Evolutionary conservation across 2,113 vertebrate species (phyloP), one percentile per base, ranked within the genome.

Genomic region (Rhinolophus sinicus): DNA sequence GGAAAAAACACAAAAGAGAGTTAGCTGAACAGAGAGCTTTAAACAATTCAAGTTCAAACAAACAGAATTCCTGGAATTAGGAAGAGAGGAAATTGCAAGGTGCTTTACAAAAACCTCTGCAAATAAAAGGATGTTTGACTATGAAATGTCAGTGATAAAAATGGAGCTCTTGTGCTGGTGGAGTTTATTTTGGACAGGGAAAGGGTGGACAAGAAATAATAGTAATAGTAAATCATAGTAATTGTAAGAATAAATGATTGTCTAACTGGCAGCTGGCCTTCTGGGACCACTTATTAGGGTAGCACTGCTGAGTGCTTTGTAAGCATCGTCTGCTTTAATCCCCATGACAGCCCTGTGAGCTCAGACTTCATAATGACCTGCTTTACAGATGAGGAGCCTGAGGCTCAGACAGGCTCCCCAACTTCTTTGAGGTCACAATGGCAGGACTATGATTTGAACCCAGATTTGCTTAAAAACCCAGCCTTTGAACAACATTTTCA

Each of bases 1-100:
- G 50, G 62, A 35, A 81, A 93, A 92, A 73, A 84, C 24, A 85
- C 47, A 72, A 90, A 67, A 52, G 18, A 89, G 8, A 50, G 76
- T 88, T 44, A 86, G 81, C 88, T 18, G 24, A 92, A 84, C 38
- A 62, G 70, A 85, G 58, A 91, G 73, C 94, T 92, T 97, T 82
- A 73, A 93, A 92, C 69, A 67, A 73, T 86, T 89, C 73, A 92
- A 90, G 96, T 95, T 96, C 93, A 96, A 96, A 90, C 83, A 77
- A 72, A 93, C 14, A 92, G 92, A 95, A 97, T 94, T 97, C 47
- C 47, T 95, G 93, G 91, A 88, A 94, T 81, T 95, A 95, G 96
- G 83, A 92, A 84, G 87, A 97, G 19, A 96, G 77, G 95, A 94
- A 96, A 96, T 92, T 78, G 80, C 70, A 94, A 94, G 83, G 93